Conservation (phyloP, 1,140 invertebrate species). For the Cataglyphis hispanica region DNA sequence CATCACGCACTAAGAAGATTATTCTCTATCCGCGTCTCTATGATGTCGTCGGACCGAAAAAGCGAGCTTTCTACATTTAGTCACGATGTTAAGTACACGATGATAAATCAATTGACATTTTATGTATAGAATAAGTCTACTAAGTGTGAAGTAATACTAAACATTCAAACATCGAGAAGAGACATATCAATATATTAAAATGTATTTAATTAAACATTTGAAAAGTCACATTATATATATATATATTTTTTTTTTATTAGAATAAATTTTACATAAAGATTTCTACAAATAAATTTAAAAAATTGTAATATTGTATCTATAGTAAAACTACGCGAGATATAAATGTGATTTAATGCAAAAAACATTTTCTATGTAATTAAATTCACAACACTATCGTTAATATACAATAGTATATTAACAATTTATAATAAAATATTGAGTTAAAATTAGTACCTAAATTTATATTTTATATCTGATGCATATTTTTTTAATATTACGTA, state of each 20-base stretch:
- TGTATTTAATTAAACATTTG: neutral
- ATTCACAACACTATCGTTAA: neutral
- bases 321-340: neutral
- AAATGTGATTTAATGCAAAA: too few species aligned
- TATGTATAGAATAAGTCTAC: neutral
- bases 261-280: neutral
- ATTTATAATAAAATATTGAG: neutral
- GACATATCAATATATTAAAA: neutral
- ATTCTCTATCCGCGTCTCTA: constrained; percentile 23
- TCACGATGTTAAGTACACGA: constrained; percentile 3
- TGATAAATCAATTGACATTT: constrained; percentile 24
- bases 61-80: neutral
- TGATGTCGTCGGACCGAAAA: constrained; percentile 1
- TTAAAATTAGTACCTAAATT: neutral
- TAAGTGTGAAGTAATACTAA: neutral
- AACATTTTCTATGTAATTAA: too few species aligned
- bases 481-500: neutral
- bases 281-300: neutral
- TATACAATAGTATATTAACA: neutral
- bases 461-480: neutral
- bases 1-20: constrained; percentile 48
- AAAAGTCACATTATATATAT: neutral
- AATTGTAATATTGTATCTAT: neutral
- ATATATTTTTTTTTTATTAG: neutral
- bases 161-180: neutral